phyloP scores from a whole-genome alignment of 2,888 invertebrate genomes.

The Brachypalpus laphriformis region DNA sequence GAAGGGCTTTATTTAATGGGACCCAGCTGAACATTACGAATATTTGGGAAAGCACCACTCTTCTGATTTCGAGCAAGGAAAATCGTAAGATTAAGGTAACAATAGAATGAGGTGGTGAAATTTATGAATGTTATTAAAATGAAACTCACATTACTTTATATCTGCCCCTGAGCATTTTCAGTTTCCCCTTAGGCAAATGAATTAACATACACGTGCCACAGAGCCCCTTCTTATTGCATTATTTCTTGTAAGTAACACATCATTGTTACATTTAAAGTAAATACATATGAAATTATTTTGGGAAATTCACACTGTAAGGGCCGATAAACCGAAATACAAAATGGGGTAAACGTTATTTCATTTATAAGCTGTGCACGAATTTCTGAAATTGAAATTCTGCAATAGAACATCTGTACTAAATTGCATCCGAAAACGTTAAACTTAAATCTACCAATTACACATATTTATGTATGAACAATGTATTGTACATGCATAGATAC shows the following conservation, averaged over 20 bases:
- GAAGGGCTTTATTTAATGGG: constrained; percentile 66
- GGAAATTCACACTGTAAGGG: background rate
- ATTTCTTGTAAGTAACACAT: background rate
- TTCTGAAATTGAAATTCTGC: too few species aligned
- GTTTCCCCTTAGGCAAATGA: constrained; percentile 41
- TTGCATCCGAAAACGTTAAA: too few species aligned
- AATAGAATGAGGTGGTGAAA: constrained; percentile 69
- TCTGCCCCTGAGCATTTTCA: constrained; percentile 42
- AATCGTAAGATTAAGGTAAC: constrained; percentile 54
- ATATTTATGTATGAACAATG: too few species aligned
- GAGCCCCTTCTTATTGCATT: background rate
- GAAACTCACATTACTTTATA: constrained; percentile 60
- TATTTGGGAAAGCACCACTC: constrained; percentile 62
- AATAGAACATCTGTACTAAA: too few species aligned
- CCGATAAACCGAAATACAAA: background rate
- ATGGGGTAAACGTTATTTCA: too few species aligned
- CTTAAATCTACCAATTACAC: too few species aligned
- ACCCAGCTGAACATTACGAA: constrained; percentile 60
- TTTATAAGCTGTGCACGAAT: too few species aligned
- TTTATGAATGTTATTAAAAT: constrained; percentile 72
- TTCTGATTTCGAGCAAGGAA: constrained; percentile 7
- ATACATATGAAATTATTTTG: background rate
- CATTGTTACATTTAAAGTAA: background rate
- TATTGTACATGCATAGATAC: too few species aligned
- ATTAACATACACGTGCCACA: constrained; percentile 68